Percentiles rank a stretch among this genome's conserved stretches.
phyloP scores from a whole-genome alignment of 1,140 invertebrate genomes.

The Scaptomyza hsui region DNA sequence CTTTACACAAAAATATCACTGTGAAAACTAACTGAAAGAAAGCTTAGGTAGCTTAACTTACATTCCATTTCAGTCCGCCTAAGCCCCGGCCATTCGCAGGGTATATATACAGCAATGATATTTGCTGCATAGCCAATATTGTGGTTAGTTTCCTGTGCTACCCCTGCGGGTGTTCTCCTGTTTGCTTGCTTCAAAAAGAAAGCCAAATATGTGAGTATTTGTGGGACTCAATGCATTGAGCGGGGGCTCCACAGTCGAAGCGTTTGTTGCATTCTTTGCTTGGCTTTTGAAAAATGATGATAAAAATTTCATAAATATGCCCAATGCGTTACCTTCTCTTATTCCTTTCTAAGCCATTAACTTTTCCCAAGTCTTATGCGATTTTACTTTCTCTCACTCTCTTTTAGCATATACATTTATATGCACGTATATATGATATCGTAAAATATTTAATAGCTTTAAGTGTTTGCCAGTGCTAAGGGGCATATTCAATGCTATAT shows the following conservation, averaged over 20 bases:
- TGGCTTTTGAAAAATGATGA: constrained; percentile 69
- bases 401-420: not conserved
- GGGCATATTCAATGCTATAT: constrained; percentile 16
- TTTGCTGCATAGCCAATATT: constrained; percentile 17
- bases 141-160: constrained; percentile 17
- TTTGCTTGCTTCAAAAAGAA: not conserved
- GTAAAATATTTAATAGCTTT: constrained; percentile 80
- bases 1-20: not conserved
- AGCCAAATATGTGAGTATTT: constrained; percentile 41
- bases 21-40: not conserved
- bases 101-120: constrained; percentile 3
- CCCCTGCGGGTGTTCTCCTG: too few species aligned
- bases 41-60: not conserved
- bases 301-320: constrained; percentile 80
- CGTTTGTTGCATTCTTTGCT: constrained; percentile 36
- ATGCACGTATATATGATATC: constrained; percentile 45
- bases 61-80: not conserved
- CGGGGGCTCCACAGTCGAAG: not conserved
- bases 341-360: constrained; percentile 75
- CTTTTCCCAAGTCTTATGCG: constrained; percentile 29
- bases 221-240: constrained; percentile 14
- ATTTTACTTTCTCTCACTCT: constrained; percentile 7
- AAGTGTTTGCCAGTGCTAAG: constrained; percentile 55
- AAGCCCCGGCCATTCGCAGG: constrained; percentile 15
- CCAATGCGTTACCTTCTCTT: constrained; percentile 66